phyloP scores from a whole-genome alignment of 2,113 vertebrate genomes.

The Hiodon alosoides region DNA sequence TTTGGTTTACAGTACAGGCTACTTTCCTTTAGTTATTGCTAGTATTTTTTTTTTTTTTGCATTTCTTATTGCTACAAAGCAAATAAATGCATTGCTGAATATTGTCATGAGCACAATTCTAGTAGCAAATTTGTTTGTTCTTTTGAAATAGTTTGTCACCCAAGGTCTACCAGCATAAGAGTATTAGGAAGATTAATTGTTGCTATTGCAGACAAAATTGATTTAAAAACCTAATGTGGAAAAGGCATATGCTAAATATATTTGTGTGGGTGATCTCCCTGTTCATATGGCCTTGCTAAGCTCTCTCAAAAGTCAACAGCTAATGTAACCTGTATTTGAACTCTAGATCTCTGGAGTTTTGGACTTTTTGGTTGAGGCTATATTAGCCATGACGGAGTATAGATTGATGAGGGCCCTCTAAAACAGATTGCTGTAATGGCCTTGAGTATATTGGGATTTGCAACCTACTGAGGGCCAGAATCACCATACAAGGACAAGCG shows the following conservation, averaged over 20 bases:
- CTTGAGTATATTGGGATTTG: neutral
- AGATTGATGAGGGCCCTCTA: slow-evolving; percentile 63
- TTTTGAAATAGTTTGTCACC: too few relatives aligned
- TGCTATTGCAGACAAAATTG: slow-evolving; percentile 38
- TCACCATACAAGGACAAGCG: too few relatives aligned
- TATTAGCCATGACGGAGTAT: slow-evolving; percentile 55
- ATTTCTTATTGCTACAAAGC: too few relatives aligned
- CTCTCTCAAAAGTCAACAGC: slow-evolving; percentile 44
- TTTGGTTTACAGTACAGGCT: too few relatives aligned
- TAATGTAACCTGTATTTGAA: slow-evolving; percentile 50
- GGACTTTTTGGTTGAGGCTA: slow-evolving; percentile 43
- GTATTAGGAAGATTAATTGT: neutral
- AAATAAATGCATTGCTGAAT: too few relatives aligned
- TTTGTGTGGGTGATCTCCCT: slow-evolving; percentile 34
- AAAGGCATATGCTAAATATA: slow-evolving; percentile 20
- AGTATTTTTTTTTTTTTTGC: too few relatives aligned
- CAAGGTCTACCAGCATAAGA: neutral
- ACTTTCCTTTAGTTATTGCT: too few relatives aligned
- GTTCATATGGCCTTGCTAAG: slow-evolving; percentile 36
- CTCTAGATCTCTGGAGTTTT: slow-evolving; percentile 44
- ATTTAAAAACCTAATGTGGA: slow-evolving; percentile 38
- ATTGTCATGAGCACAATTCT: too few relatives aligned
- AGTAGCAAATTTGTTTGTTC: too few relatives aligned
- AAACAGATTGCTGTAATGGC: slow-evolving; percentile 61
- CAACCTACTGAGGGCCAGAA: too few relatives aligned